Base-by-base conservation (phyloP, 2,113 vertebrate species). In the Notothenia coriiceps region DNA sequence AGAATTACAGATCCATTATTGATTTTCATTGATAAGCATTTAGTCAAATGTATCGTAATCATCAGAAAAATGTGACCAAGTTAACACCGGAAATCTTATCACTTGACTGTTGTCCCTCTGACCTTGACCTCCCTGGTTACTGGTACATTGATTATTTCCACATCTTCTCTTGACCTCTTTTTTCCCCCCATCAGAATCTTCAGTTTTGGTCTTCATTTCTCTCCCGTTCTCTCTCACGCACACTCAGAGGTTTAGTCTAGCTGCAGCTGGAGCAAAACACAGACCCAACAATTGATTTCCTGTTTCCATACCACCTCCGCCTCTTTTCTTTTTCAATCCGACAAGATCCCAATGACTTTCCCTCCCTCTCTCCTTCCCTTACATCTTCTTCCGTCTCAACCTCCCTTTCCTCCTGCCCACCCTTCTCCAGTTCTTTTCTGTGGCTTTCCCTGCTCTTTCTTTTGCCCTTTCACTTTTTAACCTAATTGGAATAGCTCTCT, bases 321-420 rank as follows among this genome's bases (percentile, higher is more conserved):
- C 74, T 82, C 57, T 72, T 88, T 85, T 71, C 70, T 70, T 79
- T 87, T 66, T 91, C 74, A 91, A 62, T 25, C 87, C 70, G 79
- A 90, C 93, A 95, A 94, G 89, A 94, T 93, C 93, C 94, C 91
- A 85, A 54, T 60, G 89, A 93, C 87, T 92, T 94, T 92, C 79
- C 80, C 86, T 87, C 83, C 80, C 88, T 79, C 56, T 80, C 52
- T 81, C 70, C 76, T 72, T 65, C 74, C 72, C 57, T 68, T 79
- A 79, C 76, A 82, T 70, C 69, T 77, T 66, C 52, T 71, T 63
- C 60, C 50, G 5, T 74, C 56, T 71, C 54, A 11, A 47, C 75
- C 60, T 68, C 73, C 62, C 65, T 56, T 67, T 49, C 71, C 55
- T 82, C 82, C 73, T 74, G 69, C 75, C 72, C 78, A 59, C 61